Evolutionary conservation across 2,113 vertebrate genomes (phyloP).

Genomic region (Eulemur macaco): DNA sequence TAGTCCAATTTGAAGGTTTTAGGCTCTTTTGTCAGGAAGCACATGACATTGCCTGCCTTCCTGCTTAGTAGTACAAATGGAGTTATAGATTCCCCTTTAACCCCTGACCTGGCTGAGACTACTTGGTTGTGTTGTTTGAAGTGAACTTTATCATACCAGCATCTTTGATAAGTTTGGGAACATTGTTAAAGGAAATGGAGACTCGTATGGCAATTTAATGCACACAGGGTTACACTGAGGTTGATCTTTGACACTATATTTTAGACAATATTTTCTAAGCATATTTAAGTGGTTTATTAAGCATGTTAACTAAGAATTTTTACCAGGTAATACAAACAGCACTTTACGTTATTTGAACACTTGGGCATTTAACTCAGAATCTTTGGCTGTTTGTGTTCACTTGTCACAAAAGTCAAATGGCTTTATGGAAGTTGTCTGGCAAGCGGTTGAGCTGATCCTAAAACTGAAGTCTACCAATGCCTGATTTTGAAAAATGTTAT

Average conservation of each 20-base stretch:
- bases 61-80: neutral
- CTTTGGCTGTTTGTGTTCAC: neutral
- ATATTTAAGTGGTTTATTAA: neutral
- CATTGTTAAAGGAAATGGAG: neutral
- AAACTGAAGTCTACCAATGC: neutral
- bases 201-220: neutral
- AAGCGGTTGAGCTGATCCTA: neutral
- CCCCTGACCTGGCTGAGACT: neutral
- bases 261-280: neutral
- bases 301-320: constrained; percentile 22
- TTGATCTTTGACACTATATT: neutral
- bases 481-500: neutral
- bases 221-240: neutral
- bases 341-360: neutral
- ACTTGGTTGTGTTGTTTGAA: neutral
- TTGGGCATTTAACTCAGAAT: neutral
- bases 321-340: neutral
- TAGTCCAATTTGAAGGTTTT: neutral
- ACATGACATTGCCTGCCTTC: neutral
- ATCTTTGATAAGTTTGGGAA: neutral
- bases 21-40: neutral
- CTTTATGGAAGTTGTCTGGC: neutral
- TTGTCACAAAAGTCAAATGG: neutral
- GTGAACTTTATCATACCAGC: neutral
- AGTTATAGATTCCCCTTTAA: neutral